Evolutionary conservation across 37 sponge, comb jelly and placozoan genomes (phyloP), one percentile per base, ranked within the genome.

Genomic region (Oopsacas minuta): DNA sequence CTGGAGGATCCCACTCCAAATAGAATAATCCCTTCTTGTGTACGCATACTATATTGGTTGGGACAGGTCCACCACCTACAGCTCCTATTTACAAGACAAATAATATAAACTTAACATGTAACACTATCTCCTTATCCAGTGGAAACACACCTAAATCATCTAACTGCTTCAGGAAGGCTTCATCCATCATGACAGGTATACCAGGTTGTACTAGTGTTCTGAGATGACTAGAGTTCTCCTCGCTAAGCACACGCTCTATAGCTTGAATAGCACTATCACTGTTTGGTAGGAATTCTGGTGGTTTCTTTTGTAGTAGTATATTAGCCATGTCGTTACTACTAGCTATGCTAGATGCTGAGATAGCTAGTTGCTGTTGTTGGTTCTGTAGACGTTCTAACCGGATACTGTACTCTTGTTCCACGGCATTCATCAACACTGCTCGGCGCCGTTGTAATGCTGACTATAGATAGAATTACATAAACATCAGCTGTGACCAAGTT

Each of bases 51-150:
- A 91, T 30, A 36, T 91, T 88, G 0, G 75, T 83, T 0, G 92
- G 92, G 0, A 84, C 85, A 0, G 84, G 81, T 8, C 92, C 92
- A 37, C 92, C 92, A 0, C 92, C 89, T n/a, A 91, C 86, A 1
- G 88, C 89, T 49, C 92, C 92, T 12, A 87, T n/a, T n/a, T n/a
- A n/a, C n/a, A n/a, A n/a, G n/a, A n/a, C n/a, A n/a, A n/a, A n/a
- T n/a, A n/a, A n/a, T n/a, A n/a, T n/a, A n/a, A n/a, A n/a, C n/a
- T n/a, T n/a, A n/a, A n/a, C n/a, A n/a, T n/a, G n/a, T n/a, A n/a
- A n/a, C n/a, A n/a, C n/a, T n/a, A n/a, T n/a, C n/a, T n/a, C n/a
- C n/a, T n/a, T n/a, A n/a, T n/a, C n/a, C n/a, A n/a, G n/a, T n/a
- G n/a, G n/a, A n/a, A 61, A 61, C 75, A 25, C 22, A 61, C 75